These are phyloP conservation scores for Oriolus oriolus DNA, from an alignment of 2,113 vertebrate genomes.

Conservation along the genomic window DNA sequence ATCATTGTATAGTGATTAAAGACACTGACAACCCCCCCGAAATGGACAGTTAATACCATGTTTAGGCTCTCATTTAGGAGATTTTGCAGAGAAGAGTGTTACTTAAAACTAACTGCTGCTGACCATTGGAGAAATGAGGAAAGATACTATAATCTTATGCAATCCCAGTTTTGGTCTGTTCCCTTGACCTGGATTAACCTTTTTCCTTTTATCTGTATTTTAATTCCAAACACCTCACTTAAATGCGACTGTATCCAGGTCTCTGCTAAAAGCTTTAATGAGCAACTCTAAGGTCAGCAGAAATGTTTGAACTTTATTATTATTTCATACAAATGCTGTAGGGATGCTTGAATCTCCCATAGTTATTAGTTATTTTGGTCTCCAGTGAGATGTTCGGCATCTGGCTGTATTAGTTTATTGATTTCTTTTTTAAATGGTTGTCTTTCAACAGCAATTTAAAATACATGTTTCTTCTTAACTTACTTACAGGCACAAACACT, in stretches of 20 bases:
- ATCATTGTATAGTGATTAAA: constrained; percentile 63
- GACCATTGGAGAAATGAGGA: constrained; percentile 63
- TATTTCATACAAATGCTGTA: constrained; percentile 44
- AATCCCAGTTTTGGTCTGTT: constrained; percentile 50
- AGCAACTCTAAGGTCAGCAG: constrained; percentile 27
- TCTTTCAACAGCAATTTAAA: neutral
- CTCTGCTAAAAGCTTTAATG: constrained; percentile 54
- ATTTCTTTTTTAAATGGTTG: neutral
- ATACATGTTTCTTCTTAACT: neutral
- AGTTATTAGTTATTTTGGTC: neutral
- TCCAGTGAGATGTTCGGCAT: neutral
- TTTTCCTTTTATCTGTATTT: constrained; percentile 75
- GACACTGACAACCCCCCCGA: constrained; percentile 78
- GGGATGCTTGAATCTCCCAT: neutral
- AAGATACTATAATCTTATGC: constrained; percentile 56
- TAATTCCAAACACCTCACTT: constrained; percentile 74
- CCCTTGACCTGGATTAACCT: constrained; percentile 76
- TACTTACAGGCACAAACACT: neutral
- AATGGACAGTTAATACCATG: constrained; percentile 73
- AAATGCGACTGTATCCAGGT: constrained; percentile 54
- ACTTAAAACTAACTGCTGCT: constrained; percentile 65
- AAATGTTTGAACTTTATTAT: constrained; percentile 46
- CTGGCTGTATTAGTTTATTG: neutral
- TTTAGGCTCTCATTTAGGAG: constrained; percentile 75
- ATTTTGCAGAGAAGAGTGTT: constrained; percentile 52